A percentile compares a stretch with the other conserved stretches of the same genome.
These are phyloP conservation scores for Platalea minor DNA, from an alignment of 2,797 vertebrate genomes.

Conservation along the genomic window DNA sequence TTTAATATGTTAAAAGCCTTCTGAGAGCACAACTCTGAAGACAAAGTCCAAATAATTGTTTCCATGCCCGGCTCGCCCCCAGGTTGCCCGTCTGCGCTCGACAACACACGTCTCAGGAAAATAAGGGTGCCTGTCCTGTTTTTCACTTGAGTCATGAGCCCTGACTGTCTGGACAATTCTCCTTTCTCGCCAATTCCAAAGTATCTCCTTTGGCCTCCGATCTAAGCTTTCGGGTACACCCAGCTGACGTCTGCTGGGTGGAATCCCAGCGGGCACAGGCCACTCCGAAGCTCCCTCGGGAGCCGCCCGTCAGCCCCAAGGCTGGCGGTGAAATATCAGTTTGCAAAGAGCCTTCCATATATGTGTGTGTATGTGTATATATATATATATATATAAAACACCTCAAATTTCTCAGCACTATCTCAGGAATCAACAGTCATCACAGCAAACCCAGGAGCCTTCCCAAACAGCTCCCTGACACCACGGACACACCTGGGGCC, in stretches of 20 bases:
- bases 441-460: not conserved
- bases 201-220: not conserved
- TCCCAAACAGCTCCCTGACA: not conserved
- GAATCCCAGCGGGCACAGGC: not conserved
- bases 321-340: accelerated
- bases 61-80: not conserved
- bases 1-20: accelerated
- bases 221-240: not conserved
- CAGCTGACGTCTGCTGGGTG: not conserved
- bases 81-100: accelerated
- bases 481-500: accelerated
- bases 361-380: accelerated
- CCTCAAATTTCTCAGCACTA: accelerated
- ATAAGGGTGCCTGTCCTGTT: not conserved
- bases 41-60: not conserved
- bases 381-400: no score
- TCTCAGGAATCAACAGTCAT: not conserved
- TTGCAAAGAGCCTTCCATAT: not conserved
- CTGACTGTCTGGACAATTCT: not conserved
- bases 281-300: not conserved
- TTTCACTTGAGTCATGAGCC: not conserved
- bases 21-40: not conserved
- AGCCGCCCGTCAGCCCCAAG: not conserved
- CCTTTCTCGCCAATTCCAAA: not conserved
- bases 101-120: accelerated